phyloP scores from a whole-genome alignment of 1,140 invertebrate genomes.

The Hylyphantes graminicola region DNA sequence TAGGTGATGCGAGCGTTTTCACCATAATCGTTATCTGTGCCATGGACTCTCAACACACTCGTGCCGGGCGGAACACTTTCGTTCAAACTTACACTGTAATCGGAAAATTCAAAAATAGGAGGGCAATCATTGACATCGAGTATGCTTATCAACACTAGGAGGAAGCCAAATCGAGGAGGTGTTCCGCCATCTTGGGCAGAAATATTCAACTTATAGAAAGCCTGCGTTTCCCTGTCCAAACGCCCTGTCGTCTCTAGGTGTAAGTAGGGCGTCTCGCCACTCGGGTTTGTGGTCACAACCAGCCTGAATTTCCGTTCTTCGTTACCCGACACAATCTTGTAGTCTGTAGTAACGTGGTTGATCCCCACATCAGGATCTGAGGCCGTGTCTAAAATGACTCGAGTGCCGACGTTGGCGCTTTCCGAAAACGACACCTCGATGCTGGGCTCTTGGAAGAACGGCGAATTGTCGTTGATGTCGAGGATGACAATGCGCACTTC shows the following conservation, averaged over 20 bases:
- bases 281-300: conserved; percentile 86
- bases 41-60: conserved; percentile 86
- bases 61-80: conserved; percentile 91
- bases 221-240: conserved; percentile 86
- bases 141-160: conserved; percentile 90
- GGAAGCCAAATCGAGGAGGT: conserved; percentile 82
- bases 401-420: conserved; percentile 86
- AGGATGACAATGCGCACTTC: conserved; percentile 87
- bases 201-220: conserved; percentile 87
- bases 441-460: conserved; percentile 87
- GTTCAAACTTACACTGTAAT: conserved; percentile 90
- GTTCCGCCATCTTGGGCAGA: conserved; percentile 87
- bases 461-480: conserved; percentile 90
- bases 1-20: conserved; percentile 94
- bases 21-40: conserved; percentile 89
- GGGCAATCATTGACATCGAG: conserved; percentile 95
- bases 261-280: conserved; percentile 87
- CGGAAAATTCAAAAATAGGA: conserved; percentile 91
- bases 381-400: conserved; percentile 86
- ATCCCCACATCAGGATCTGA: conserved; percentile 84
- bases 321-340: conserved; percentile 88
- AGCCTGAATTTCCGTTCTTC: conserved; percentile 87
- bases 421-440: conserved; percentile 90
- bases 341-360: conserved; percentile 87
- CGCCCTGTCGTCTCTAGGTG: conserved; percentile 90